A percentile compares a stretch with the other conserved stretches of the same genome.
Conservation (phyloP, 2,113 vertebrate species). For the Podocnemis expansa region DNA sequence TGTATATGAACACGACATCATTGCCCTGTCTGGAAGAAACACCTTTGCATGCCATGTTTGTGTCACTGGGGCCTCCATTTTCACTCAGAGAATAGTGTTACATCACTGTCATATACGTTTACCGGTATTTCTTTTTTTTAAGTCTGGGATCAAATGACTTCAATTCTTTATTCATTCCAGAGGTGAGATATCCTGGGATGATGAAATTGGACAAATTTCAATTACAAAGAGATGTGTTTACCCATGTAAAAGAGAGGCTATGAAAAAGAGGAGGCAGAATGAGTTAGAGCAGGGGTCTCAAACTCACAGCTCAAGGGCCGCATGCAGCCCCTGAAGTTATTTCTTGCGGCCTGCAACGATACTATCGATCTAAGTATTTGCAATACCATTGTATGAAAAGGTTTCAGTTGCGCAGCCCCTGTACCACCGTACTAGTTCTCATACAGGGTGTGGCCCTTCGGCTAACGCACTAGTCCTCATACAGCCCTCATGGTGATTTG, state of each 20-base stretch:
- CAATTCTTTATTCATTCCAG: background rate
- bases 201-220: background rate
- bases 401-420: too few species aligned
- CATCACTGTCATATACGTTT: background rate
- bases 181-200: background rate
- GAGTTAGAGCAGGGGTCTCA: too few species aligned
- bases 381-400: too few species aligned
- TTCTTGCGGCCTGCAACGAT: too few species aligned
- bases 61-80: background rate
- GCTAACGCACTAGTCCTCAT: too few species aligned
- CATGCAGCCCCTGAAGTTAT: too few species aligned
- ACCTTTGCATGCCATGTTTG: background rate
- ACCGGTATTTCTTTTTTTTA: background rate
- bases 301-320: too few species aligned
- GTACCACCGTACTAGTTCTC: too few species aligned
- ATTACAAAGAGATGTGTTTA: background rate
- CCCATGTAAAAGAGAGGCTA: background rate
- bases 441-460: too few species aligned
- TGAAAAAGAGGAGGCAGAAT: background rate
- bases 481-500: too few species aligned
- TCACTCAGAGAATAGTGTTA: background rate
- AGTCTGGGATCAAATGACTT: background rate
- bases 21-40: background rate
- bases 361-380: too few species aligned
- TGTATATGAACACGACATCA: background rate